Evolutionary conservation across 2,113 vertebrate species (phyloP).

Genomic region (mouse (Mus musculus)): GRCm39 chr1:192795501-192796000

Average conservation of each 20-base stretch:
- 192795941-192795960: background rate
- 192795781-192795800: background rate
- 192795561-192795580: background rate
- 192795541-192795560: background rate
- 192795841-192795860: background rate
- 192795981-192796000: background rate
- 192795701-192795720: background rate
- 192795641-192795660: slow-evolving; percentile 9
- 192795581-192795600: background rate
- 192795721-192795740: background rate
- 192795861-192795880: background rate
- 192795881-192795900: background rate
- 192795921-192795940: background rate
- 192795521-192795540: background rate
- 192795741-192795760: background rate
- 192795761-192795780: background rate
- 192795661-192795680: background rate
- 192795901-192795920: background rate
- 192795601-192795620: background rate
- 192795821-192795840: no score
- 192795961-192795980: background rate
- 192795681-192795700: background rate
- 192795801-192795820: background rate
- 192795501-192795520: background rate
- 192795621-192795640: background rate